A percentile compares a stretch with the other conserved stretches of the same genome.
Conservation (phyloP, 2,888 invertebrate species). For the Chymomyza caudatula region DNA sequence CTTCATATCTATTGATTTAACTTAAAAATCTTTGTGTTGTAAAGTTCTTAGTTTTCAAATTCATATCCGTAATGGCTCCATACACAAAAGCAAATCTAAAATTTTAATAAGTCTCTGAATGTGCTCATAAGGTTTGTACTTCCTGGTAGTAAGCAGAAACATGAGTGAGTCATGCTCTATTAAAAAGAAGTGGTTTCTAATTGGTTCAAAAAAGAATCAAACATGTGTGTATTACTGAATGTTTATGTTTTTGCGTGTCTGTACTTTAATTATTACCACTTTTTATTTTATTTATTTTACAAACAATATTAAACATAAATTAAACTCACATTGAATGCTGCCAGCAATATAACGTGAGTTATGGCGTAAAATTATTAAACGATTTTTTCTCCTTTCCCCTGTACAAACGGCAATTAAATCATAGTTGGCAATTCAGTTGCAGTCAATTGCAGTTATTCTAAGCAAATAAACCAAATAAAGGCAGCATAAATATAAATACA, state of each 20-base stretch:
- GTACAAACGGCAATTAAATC: slow-evolving; percentile 34
- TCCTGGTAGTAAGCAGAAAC: too few relatives aligned
- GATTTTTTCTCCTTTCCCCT: not conserved
- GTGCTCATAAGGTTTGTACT: too few relatives aligned
- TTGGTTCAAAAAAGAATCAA: too few relatives aligned
- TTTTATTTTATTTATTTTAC: not conserved
- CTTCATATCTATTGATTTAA: too few relatives aligned
- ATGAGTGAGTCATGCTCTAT: too few relatives aligned
- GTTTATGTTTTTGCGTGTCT: not conserved
- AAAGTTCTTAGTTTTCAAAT: too few relatives aligned
- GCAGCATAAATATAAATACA: not conserved
- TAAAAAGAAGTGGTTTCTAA: too few relatives aligned
- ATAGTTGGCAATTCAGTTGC: slow-evolving; percentile 41
- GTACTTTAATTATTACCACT: not conserved
- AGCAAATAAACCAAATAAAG: slow-evolving; percentile 20
- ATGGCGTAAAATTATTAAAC: not conserved
- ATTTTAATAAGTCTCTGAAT: too few relatives aligned
- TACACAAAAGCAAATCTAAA: too few relatives aligned
- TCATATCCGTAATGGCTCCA: too few relatives aligned
- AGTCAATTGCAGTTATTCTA: slow-evolving; percentile 27
- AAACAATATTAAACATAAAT: not conserved
- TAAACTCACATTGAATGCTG: not conserved
- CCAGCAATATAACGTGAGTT: not conserved
- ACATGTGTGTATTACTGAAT: too few relatives aligned
- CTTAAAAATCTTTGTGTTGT: too few relatives aligned